phyloP scores from a whole-genome alignment of 2,113 vertebrate species.

The Protobothrops mucrosquamatus region DNA sequence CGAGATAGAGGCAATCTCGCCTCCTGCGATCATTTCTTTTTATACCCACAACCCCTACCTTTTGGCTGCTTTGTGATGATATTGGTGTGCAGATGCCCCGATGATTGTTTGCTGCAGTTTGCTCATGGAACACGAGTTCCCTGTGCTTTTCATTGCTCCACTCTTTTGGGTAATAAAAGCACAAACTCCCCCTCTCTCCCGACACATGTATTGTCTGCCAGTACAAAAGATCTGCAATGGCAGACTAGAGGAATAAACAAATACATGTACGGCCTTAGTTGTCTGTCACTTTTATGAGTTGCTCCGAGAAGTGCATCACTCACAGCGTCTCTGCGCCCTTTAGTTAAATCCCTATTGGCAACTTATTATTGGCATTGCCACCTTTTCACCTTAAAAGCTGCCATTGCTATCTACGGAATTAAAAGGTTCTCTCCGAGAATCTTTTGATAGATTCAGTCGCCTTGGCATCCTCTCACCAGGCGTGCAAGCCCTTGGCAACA shows the following conservation, averaged over 20 bases:
- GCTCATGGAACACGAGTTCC: conserved; percentile 20
- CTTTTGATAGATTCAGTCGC: conserved; percentile 26
- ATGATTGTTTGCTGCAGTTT: conserved; percentile 34
- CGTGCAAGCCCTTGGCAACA: conserved; percentile 20
- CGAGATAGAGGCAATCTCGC: conserved; percentile 21
- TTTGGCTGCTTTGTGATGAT: conserved; percentile 24
- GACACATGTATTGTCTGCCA: conserved; percentile 43
- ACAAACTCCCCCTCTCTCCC: conserved; percentile 41
- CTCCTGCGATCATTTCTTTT: conserved; percentile 35
- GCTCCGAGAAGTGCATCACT: conserved; percentile 46
- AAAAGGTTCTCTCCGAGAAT: conserved; percentile 21
- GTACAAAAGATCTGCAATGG: conserved; percentile 46
- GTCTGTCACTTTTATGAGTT: conserved; percentile 53
- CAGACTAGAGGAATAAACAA: conserved; percentile 55
- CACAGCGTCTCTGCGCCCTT: conserved; percentile 34
- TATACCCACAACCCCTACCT: conserved; percentile 37
- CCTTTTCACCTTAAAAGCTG: conserved; percentile 32
- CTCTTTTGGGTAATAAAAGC: conserved; percentile 30
- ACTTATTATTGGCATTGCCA: background rate
- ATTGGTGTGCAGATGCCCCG: conserved; percentile 16
- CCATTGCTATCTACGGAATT: conserved; percentile 11
- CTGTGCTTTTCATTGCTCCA: conserved; percentile 27
- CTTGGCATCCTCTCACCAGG: conserved; percentile 18
- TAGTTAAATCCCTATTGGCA: conserved; percentile 39
- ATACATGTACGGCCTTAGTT: conserved; percentile 46